phyloP scores from a whole-genome alignment of 2,113 vertebrate genomes.

The Phrynosoma blainvillii region DNA sequence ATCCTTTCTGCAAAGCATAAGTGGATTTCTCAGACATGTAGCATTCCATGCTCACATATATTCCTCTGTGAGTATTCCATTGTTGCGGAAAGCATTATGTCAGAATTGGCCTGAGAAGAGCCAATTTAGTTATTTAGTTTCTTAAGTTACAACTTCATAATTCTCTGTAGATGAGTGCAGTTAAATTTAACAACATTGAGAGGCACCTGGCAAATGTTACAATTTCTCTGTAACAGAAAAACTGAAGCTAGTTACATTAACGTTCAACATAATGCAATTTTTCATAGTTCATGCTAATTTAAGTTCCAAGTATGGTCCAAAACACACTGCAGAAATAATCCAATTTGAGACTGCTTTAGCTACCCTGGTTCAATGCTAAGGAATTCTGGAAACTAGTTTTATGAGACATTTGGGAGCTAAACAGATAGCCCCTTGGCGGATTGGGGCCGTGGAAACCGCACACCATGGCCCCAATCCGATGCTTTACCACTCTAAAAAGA shows the following conservation, averaged over 20 bases:
- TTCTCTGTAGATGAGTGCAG: background rate
- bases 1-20: background rate
- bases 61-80: background rate
- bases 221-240: constrained; percentile 5
- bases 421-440: too few species aligned
- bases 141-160: constrained; percentile 1
- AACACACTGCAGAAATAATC: background rate
- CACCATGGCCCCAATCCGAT: too few species aligned
- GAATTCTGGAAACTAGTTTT: too few species aligned
- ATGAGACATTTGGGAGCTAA: too few species aligned
- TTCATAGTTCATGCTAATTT: constrained; percentile 32
- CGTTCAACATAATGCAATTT: constrained; percentile 22
- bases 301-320: constrained; percentile 28
- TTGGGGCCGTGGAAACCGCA: too few species aligned
- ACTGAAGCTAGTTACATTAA: constrained; percentile 26
- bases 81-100: background rate
- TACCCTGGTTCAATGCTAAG: too few species aligned
- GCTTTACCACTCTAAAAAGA: too few species aligned
- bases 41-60: background rate
- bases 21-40: background rate
- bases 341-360: too few species aligned
- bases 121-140: background rate
- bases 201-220: background rate
- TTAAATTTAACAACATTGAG: background rate
- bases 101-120: background rate